phyloP scores from a whole-genome alignment of 1,140 invertebrate species.

The Wasmannia auropunctata region DNA sequence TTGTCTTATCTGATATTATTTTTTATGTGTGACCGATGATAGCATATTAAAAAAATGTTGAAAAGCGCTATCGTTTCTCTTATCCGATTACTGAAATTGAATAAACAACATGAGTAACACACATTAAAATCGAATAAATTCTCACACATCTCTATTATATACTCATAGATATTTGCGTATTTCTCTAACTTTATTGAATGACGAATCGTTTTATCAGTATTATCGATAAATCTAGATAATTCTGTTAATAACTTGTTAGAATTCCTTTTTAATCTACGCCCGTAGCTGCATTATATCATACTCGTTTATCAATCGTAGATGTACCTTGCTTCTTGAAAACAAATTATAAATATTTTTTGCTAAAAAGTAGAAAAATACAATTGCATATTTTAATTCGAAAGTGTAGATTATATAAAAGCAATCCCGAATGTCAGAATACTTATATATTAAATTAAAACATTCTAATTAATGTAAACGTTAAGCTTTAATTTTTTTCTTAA shows the following conservation, averaged over 20 bases:
- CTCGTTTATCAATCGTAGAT: not conserved
- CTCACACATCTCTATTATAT: constrained; percentile 33
- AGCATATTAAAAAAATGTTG: not conserved
- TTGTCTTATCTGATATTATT: constrained; percentile 38
- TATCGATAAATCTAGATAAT: constrained; percentile 57
- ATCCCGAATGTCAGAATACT: not conserved
- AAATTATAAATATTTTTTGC: not conserved
- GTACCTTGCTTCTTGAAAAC: not conserved
- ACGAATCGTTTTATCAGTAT: constrained; percentile 1
- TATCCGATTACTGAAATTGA: constrained; percentile 38
- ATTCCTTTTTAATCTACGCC: not conserved
- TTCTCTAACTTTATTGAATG: not conserved
- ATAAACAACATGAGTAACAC: constrained; percentile 16
- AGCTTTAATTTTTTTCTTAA: not conserved
- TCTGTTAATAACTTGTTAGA: not conserved
- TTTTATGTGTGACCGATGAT: not conserved
- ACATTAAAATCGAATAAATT: constrained; percentile 25
- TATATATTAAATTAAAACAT: not conserved
- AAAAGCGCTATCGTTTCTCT: constrained; percentile 39
- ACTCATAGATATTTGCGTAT: constrained; percentile 31
- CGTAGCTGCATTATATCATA: not conserved
- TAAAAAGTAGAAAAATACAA: not conserved
- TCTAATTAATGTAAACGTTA: not conserved
- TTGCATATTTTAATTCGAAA: not conserved
- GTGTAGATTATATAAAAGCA: not conserved